phyloP scores from a whole-genome alignment of 2,113 vertebrate genomes.

The Gopherus evgoodei region DNA sequence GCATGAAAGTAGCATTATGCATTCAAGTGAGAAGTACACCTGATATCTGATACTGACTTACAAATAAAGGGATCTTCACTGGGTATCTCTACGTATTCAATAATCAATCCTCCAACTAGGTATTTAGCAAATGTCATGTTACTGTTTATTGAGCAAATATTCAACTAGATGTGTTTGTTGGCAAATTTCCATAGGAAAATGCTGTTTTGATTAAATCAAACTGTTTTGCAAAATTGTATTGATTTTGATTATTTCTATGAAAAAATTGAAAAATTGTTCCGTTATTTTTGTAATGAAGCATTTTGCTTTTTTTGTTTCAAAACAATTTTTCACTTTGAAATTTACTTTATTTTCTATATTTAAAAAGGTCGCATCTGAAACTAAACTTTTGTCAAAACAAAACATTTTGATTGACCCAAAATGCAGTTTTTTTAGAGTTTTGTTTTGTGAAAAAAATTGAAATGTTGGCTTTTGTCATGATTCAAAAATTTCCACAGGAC shows the following conservation, averaged over 20 bases:
- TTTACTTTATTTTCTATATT: background rate
- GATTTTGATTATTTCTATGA: background rate
- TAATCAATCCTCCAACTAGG: background rate
- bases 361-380: background rate
- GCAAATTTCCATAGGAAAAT: background rate
- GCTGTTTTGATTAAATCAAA: background rate
- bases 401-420: background rate
- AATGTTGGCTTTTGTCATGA: background rate
- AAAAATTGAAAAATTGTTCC: background rate
- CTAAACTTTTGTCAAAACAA: background rate
- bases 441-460: background rate
- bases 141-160: background rate
- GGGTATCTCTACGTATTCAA: rapidly evolving
- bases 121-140: rapidly evolving
- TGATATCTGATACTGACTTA: background rate
- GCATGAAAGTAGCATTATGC: background rate
- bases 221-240: background rate
- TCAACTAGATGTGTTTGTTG: background rate
- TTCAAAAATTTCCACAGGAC: background rate
- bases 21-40: background rate
- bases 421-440: background rate
- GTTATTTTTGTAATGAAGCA: background rate
- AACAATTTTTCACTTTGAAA: background rate
- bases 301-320: background rate
- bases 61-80: background rate